Base-by-base conservation (phyloP, 2,113 vertebrate species). In the Sceloporus tristichus region DNA sequence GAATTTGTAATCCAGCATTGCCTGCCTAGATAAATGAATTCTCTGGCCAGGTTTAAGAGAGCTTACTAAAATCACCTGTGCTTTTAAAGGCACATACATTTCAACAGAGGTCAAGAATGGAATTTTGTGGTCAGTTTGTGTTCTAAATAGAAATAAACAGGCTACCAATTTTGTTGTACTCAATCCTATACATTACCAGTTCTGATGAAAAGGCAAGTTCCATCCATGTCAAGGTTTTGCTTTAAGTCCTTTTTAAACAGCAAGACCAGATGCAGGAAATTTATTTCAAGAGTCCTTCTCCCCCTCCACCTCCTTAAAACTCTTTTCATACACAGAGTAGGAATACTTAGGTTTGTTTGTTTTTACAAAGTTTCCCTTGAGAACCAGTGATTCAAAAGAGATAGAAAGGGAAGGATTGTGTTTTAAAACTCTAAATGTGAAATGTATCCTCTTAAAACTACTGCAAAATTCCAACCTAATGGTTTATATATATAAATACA, bases 301-400 rank as follows among this genome's bases (percentile, higher is more conserved):
- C 18, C 59, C 59, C 16, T 3, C 59, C 59, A 34, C 34, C 48
- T 40, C 18, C 16, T 54, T 27, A 38, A 40, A 4, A 5, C 8
- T 71, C 62, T 85, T 88, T 90, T 56, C 19, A 25, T 82, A 68
- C 0, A 70, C n/a, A 66, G 71, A 71, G 53, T 38, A 59, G 62
- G 38, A 71, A 86, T 89, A 75, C 82, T 85, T 16, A 59, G 68
- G 0, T 14, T 81, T 62, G 1, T 89, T 82, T 13, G 1, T 23
- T 92, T 85, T 88, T 85, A 85, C 79, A 73, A 80, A 34, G 19
- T 18, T 84, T 70, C 48, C 79, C 73, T 82, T 82, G 84, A 82
- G 48, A 86, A 85, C 14, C 84, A 86, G 62, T 56, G 79, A 76
- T 85, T 85, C 34, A 77, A 65, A 38, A 76, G 76, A 54, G 56